Percentiles rank a stretch among this genome's conserved stretches.
phyloP scores from a whole-genome alignment of 2,113 vertebrate species.

The Vidua macroura region DNA sequence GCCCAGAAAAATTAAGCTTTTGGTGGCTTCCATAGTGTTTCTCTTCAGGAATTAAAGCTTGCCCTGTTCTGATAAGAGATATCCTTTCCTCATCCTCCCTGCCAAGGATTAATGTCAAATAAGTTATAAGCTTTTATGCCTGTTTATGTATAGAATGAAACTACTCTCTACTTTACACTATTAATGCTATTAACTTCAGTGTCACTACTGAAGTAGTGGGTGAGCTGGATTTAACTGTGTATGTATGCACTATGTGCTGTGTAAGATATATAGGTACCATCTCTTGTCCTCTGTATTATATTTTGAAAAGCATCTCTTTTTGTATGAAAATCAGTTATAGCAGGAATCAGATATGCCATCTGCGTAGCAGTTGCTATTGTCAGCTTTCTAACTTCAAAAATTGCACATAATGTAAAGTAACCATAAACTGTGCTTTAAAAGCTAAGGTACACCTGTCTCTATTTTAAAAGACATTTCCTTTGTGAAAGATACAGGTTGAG shows the following conservation, averaged over 20 bases:
- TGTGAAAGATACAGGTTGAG: neutral
- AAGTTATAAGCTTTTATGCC: neutral
- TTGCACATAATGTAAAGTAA: neutral
- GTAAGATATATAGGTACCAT: neutral
- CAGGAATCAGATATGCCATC: neutral
- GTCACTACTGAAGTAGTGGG: neutral
- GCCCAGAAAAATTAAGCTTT: neutral
- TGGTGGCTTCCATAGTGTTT: neutral
- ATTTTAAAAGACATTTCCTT: neutral
- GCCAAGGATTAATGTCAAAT: neutral
- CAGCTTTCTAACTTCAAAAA: neutral
- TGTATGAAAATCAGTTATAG: neutral
- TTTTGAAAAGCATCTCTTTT: neutral
- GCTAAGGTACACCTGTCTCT: neutral
- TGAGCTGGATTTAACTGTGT: neutral
- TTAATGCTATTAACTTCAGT: neutral
- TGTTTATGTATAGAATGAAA: neutral
- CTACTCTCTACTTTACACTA: neutral
- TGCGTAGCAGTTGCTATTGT: neutral
- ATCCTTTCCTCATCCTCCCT: neutral
- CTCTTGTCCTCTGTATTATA: neutral
- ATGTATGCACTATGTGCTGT: neutral
- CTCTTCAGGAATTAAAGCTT: neutral
- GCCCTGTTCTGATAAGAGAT: neutral
- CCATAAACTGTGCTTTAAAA: neutral